phyloP scores from a whole-genome alignment of 1,140 invertebrate species.

The Campoletis sonorensis region DNA sequence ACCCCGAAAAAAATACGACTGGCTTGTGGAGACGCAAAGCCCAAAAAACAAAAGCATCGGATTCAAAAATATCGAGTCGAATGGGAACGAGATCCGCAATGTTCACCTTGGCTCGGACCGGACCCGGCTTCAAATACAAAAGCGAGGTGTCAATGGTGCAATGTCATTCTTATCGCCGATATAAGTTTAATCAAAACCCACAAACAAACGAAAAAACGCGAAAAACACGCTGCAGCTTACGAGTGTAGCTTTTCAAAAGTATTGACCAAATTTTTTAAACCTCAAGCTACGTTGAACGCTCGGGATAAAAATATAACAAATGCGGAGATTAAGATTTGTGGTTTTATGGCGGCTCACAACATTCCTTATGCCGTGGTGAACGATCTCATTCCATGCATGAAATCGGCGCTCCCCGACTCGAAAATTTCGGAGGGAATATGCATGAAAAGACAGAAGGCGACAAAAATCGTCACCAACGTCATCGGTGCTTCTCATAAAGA shows the following conservation, averaged over 20 bases:
- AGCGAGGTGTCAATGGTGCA: constrained; percentile 46
- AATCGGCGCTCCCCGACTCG: constrained; percentile 43
- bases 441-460: constrained; percentile 45
- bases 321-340: constrained; percentile 47
- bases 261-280: constrained; percentile 38
- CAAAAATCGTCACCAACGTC: constrained; percentile 46
- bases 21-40: constrained; percentile 20
- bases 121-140: constrained; percentile 37
- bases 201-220: constrained; percentile 34
- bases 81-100: constrained; percentile 49
- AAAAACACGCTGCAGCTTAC: constrained; percentile 34
- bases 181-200: constrained; percentile 45
- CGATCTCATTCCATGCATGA: constrained; percentile 42
- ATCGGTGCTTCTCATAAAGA: constrained; percentile 51
- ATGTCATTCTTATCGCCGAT: constrained; percentile 31
- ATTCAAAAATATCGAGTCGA: constrained; percentile 37
- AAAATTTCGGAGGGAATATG: constrained; percentile 42
- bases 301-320: constrained; percentile 44
- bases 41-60: constrained; percentile 29
- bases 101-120: constrained; percentile 45
- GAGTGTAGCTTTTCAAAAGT: constrained; percentile 42
- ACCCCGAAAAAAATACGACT: constrained; percentile 33
- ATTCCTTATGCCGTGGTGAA: constrained; percentile 47
- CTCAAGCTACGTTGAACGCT: constrained; percentile 28
- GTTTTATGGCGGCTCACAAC: constrained; percentile 47